Base-by-base conservation (phyloP, 2,888 invertebrate species). In the Tinea semifulvella region DNA sequence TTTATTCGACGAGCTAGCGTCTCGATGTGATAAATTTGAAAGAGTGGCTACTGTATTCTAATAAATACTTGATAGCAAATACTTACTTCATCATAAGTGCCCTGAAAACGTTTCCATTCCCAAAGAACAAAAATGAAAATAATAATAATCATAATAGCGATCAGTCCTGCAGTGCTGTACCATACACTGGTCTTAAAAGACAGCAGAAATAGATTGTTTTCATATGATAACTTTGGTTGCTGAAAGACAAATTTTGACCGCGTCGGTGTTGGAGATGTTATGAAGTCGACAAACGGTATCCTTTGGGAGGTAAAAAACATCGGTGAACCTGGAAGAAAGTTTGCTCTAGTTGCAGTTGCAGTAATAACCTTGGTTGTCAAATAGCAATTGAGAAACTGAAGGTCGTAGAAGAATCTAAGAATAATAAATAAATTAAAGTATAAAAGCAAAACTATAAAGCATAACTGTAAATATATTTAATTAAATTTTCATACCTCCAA, bases 221-320 rank as follows among this genome's bases (percentile, higher is more conserved):
- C 86, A 49, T 87, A 88, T 0, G 90, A 88, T 3, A 91, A 60
- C 56, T 89, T 86, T 1, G 90, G 90, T 58, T 88, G 86, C 42
- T 86, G 85, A 59, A 90, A 90, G 14, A 91, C 83, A 58, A 90
- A 89, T 54, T 86, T 85, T 0, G 88, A 89, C 52, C 83, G 70
- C 1, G 88, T 88, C 1, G 85, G 84, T 0, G 88, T 85, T 10
- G 88, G 86, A 66, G 88, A 85, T 22, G 87, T 82, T 42, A 89
- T 82, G 56, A 87, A 90, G 52, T 88, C 86, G 3, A 89, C 83
- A 17, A 85, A 71, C 0, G 81, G 70, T 42, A 87, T 66, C 2
- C 89, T 77, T 56, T 89, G 85, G 1, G 70, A 57, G 0, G 85
- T 85, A 46, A 89, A 72, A 55, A 89, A 88, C 65, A 88, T 74